phyloP scores from a whole-genome alignment of 1,140 invertebrate genomes.

The Lutraria rhynchaena region DNA sequence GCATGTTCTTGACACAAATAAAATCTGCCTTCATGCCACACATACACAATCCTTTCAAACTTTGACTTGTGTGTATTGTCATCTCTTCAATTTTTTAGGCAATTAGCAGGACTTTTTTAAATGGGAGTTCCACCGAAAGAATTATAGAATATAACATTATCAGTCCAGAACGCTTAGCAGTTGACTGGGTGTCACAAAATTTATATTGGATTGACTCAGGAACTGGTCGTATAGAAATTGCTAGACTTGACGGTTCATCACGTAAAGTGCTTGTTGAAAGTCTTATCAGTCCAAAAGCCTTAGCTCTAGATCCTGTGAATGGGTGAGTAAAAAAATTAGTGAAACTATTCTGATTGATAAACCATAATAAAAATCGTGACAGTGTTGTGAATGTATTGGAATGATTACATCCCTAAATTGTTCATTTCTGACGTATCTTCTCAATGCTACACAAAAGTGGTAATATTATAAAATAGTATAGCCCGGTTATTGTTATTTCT shows the following conservation, averaged over 20 bases:
- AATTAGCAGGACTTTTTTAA: constrained; percentile 82
- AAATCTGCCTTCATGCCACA: background rate
- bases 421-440: too few species aligned
- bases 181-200: constrained; percentile 96
- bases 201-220: constrained; percentile 98
- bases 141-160: constrained; percentile 92
- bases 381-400: constrained; percentile 62
- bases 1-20: background rate
- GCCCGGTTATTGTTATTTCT: too few species aligned
- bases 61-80: background rate
- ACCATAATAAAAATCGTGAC: too few species aligned
- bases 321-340: too few species aligned
- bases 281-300: constrained; percentile 94
- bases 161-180: constrained; percentile 92
- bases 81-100: constrained; percentile 66
- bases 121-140: constrained; percentile 88
- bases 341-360: too few species aligned
- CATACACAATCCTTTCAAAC: background rate
- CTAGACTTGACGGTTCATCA: constrained; percentile 90
- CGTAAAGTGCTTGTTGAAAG: constrained; percentile 89
- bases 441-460: too few species aligned
- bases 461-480: too few species aligned
- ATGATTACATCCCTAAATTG: too few species aligned
- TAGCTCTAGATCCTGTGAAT: constrained; percentile 94
- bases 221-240: constrained; percentile 94